These are phyloP conservation scores for Kryptolebias ocellatus DNA, from an alignment of 2,797 vertebrate genomes.

Conservation along the genomic window DNA sequence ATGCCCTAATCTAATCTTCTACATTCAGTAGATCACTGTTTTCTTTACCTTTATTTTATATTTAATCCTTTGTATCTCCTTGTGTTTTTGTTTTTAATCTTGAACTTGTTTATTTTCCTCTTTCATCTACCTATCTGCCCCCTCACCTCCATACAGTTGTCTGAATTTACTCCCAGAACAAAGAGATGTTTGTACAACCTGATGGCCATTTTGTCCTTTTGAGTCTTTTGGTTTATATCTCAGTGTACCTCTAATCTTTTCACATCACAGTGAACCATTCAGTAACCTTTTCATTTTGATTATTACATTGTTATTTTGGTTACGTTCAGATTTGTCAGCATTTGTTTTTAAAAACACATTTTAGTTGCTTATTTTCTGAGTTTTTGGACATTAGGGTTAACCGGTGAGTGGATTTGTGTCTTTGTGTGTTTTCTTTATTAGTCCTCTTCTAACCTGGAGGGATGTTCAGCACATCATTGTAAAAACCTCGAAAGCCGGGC, in stretches of 20 bases:
- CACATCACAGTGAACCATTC: constrained; percentile 14
- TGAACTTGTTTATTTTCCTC: constrained; percentile 9
- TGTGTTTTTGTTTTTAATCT: constrained; percentile 7
- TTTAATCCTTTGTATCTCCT: constrained; percentile 15
- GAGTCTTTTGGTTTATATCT: constrained; percentile 1
- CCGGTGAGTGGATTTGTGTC: constrained; percentile 5
- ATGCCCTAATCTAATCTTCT: constrained; percentile 47
- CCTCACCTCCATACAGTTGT: background rate
- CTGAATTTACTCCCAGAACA: constrained; percentile 15
- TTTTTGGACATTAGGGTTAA: background rate
- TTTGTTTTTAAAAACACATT: background rate
- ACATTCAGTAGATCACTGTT: constrained; percentile 28
- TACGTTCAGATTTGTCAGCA: background rate
- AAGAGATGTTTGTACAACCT: constrained; percentile 1
- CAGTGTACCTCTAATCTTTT: background rate
- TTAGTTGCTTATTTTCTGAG: too few relatives aligned
- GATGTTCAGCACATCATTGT: constrained; percentile 99
- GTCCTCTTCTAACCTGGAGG: constrained; percentile 93
- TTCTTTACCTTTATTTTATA: constrained; percentile 23
- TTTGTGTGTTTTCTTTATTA: constrained; percentile 55
- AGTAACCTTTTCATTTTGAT: constrained; percentile 1
- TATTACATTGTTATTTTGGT: background rate
- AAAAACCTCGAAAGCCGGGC: constrained; percentile 94
- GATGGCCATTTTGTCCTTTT: background rate
- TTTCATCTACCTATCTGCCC: constrained; percentile 13